Percentiles rank a stretch among this genome's conserved stretches.
Conservation (phyloP, 2,888 invertebrate genomes). For the Uropetala carovei region DNA sequence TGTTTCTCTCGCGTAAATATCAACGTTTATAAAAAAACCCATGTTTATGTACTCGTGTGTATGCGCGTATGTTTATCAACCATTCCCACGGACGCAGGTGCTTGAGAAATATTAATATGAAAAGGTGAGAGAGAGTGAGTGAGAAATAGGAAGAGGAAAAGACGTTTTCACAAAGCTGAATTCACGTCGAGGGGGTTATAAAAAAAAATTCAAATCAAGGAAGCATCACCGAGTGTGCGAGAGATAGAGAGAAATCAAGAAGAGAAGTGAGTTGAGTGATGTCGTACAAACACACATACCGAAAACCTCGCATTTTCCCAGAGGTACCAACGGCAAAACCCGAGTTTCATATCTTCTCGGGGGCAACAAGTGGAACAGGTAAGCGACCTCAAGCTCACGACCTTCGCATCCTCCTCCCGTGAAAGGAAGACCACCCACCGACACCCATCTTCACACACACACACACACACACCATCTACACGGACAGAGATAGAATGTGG, state of each 20-base stretch:
- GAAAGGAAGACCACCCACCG: neutral
- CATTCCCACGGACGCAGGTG: no score
- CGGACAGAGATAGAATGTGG: no score
- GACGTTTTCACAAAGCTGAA: slow-evolving; percentile 16
- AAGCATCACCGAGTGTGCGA: neutral
- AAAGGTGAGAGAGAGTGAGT: no score
- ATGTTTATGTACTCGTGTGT: no score
- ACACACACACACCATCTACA: no score
- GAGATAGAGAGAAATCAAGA: no score
- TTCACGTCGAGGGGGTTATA: neutral
- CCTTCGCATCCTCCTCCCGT: neutral
- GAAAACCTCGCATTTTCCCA: no score
- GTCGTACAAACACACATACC: neutral
- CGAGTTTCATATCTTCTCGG: neutral
- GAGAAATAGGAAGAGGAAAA: neutral
- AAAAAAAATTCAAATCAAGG: neutral
- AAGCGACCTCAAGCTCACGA: neutral
- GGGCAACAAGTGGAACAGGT: neutral
- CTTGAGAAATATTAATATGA: no score
- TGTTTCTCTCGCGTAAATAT: no score
- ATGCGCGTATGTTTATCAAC: no score
- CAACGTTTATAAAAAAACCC: no score
- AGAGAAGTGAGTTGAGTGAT: neutral
- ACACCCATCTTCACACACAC: neutral
- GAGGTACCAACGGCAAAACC: no score